Evolutionary conservation across 2,888 invertebrate species (phyloP), one percentile per base, ranked within the genome.

Genomic region (Biston stratarius): DNA sequence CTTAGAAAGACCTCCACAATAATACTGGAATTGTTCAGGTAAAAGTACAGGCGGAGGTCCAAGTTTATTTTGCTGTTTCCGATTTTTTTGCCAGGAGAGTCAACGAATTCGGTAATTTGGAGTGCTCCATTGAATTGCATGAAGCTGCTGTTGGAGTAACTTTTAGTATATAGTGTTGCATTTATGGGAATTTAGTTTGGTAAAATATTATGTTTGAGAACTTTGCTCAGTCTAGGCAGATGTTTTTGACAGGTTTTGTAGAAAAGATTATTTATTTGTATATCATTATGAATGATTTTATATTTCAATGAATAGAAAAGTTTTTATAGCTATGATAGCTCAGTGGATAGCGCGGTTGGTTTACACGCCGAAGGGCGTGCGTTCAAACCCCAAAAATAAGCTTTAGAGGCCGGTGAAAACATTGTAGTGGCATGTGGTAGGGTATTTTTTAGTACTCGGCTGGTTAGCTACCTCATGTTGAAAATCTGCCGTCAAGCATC

Each of bases 51-150:
- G 36, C 44, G 48, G 59, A 44, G 65, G 81, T 38, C 77, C 79
- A 64, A 53, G 36, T 1, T 24, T 66, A 38, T 62, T 61, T 79
- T 76, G 80, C 52, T 69, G 59, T 72, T 77, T 73, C 73, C 74
- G 74, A 63, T 74, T 65, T 78, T 77, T 80, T 77, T 77, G 75
- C 72, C 74, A 48, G 58, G 67, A 63, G 73, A 81, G 77, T 80
- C 81, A 81, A 82, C 82, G 80, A 77, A 79, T 82, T 82, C 77
- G 77, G 82, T 82, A 82, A 82, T 83, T 82, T 77, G 74, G 78
- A 76, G 79, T 77, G 82, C 80, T 79, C 80, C 79, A 82, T 83
- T 81, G 81, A 79, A 81, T 82, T 80, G 77, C 74, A 81, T 66
- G 74, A 72, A 64, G 70, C 64, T 64, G 51, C 61, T 75, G 72